Evolutionary conservation across 2,797 vertebrate species (phyloP), one percentile per base, ranked within the genome.

Genomic region (Percopsis omiscomaycus): DNA sequence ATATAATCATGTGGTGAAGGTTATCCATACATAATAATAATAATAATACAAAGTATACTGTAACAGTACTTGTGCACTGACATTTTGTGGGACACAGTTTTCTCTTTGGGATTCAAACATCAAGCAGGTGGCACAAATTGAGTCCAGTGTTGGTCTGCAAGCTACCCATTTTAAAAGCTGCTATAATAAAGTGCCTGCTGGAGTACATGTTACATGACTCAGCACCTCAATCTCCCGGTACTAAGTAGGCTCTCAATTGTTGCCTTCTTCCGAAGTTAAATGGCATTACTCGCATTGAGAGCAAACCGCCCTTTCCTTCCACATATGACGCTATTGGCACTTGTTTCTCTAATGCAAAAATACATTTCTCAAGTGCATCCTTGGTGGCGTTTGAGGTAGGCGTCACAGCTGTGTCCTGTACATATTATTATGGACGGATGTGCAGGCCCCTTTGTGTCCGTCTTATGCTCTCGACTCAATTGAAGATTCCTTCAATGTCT

Each of bases 71-170:
- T 51, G 3, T 45, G 16, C 16, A 59, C 60, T 77, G n/a, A 56
- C 14, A 42, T 61, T 59, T 69, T 56, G 69, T 68, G 59, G 32
- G 63, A n/a, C 64, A 55, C 52, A 55, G 58, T 52, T 75, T 76
- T 77, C 0, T 55, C 78, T 32, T 44, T 59, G 11, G 29, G 30
- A 59, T 73, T 83, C 56, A 68, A 69, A 77, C 81, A 62, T 67
- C 49, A 69, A 64, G 60, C 66, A 72, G 57, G 66, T 74, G 59
- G 54, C 71, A 64, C 58, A 61, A 67, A 59, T 83, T 68, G 81
- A 44, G 50, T 61, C 16, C 65, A 64, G 47, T 50, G 60, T 69
- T 42, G 3, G 32, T 50, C 61, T 55, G 32, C 42, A 30, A 15
- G 15, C 37, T 56, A 59, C 56, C 67, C 50, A 61, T 73, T 73